phyloP scores from a whole-genome alignment of 2,888 invertebrate genomes.

The Drosophila mulleri region DNA sequence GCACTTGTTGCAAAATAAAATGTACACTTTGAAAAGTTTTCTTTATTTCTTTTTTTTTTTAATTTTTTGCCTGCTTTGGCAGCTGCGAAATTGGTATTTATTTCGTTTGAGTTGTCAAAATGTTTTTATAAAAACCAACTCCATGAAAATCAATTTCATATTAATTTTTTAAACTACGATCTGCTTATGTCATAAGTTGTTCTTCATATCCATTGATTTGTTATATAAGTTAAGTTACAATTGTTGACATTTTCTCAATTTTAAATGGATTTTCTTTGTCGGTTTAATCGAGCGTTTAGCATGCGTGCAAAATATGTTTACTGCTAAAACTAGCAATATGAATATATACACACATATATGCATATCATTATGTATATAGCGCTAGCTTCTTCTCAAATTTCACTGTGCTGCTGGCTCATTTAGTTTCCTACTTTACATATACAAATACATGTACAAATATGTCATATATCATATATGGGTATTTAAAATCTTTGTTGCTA shows the following conservation, averaged over 20 bases:
- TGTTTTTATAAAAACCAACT: conserved; percentile 41
- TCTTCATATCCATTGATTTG: conserved; percentile 25
- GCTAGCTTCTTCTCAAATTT: conserved; percentile 59
- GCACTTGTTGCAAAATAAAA: conserved; percentile 58
- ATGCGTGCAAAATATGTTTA: conserved; percentile 55
- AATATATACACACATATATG: conserved; percentile 28
- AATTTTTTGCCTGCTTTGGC: conserved; percentile 34
- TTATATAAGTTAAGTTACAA: conserved; percentile 54
- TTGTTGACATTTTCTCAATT: conserved; percentile 56
- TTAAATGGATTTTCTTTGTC: conserved; percentile 23
- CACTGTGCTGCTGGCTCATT: conserved; percentile 49
- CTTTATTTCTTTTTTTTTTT: neutral
- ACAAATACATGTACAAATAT: conserved; percentile 35
- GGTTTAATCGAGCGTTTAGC: conserved; percentile 38
- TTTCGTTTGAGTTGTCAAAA: conserved; percentile 1
- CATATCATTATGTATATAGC: conserved; percentile 53
- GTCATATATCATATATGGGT: conserved; percentile 36
- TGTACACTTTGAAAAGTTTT: conserved; percentile 43
- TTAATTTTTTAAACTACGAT: neutral
- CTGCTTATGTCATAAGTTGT: neutral
- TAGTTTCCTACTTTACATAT: conserved; percentile 20
- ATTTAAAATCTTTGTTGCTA: conserved; percentile 58
- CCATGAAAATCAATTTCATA: conserved; percentile 26
- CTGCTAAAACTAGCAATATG: conserved; percentile 65
- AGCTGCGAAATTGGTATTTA: conserved; percentile 26